Evolutionary conservation across 2,888 invertebrate genomes (phyloP).

Genomic region (Orthonevra nobilis): DNA sequence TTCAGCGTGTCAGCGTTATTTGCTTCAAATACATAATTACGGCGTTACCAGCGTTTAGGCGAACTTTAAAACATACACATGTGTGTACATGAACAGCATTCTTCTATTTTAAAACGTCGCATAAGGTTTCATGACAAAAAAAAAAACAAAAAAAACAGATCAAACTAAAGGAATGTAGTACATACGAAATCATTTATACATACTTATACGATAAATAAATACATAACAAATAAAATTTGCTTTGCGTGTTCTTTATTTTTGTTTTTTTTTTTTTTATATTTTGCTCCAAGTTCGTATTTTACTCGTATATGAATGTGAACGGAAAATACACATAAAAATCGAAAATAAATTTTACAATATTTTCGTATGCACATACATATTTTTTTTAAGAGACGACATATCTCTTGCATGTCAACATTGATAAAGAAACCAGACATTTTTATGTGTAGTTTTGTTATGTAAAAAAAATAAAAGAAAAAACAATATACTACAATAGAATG

Average conservation of each 20-base stretch:
- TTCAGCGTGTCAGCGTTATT: too few relatives aligned
- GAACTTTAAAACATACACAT: too few relatives aligned
- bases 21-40: too few relatives aligned
- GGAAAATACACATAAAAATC: constrained; percentile 68
- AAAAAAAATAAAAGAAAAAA: too few relatives aligned
- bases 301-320: neutral
- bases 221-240: too few relatives aligned
- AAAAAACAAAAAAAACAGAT: neutral
- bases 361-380: constrained; percentile 70
- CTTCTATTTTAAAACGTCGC: constrained; percentile 26
- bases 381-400: neutral
- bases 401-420: too few relatives aligned
- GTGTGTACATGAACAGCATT: neutral
- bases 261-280: constrained; percentile 16
- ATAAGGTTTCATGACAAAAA: constrained; percentile 14
- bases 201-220: constrained; percentile 8
- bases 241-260: too few relatives aligned
- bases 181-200: constrained; percentile 28
- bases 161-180: constrained; percentile 13
- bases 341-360: constrained; percentile 65
- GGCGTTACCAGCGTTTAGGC: too few relatives aligned
- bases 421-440: too few relatives aligned
- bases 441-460: too few relatives aligned
- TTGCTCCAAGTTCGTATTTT: constrained; percentile 18
- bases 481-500: too few relatives aligned